Conservation (phyloP, 2,797 vertebrate genomes). For the Dallia pectoralis region DNA sequence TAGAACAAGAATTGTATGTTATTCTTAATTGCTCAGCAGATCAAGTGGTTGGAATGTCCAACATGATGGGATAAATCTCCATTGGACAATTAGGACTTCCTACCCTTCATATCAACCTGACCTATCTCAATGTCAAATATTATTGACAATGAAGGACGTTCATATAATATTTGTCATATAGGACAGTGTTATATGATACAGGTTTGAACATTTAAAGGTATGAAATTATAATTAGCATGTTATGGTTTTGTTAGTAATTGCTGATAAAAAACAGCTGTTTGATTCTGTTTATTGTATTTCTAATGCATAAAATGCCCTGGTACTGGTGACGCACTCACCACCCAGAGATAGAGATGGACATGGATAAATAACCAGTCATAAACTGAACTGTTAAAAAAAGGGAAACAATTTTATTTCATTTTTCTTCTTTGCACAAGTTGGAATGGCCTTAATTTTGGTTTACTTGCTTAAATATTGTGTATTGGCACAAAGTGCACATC, state of each 20-base stretch:
- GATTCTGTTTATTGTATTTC: conserved; percentile 54
- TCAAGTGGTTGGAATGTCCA: conserved; percentile 4
- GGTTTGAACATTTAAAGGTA: conserved; percentile 41
- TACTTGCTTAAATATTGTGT: conserved; percentile 77
- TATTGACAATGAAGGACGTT: conserved; percentile 26
- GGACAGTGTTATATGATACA: conserved; percentile 41
- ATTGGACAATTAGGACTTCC: conserved; percentile 3
- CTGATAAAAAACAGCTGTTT: conserved; percentile 30
- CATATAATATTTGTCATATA: conserved; percentile 43
- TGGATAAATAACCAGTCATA: conserved; percentile 44
- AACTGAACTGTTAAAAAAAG: conserved; percentile 65
- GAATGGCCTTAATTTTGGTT: conserved; percentile 91
- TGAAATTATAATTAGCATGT: conserved; percentile 69
- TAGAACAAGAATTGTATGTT: conserved; percentile 2
- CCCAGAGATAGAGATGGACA: conserved; percentile 37
- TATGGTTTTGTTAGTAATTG: conserved; percentile 61
- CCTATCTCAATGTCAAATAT: conserved; percentile 45
- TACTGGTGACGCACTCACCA: conserved; percentile 5
- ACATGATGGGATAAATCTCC: background rate
- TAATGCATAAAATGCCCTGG: conserved; percentile 45
- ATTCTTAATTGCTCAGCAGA: conserved; percentile 1
- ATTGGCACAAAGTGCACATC: conserved; percentile 83
- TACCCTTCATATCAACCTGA: conserved; percentile 19
- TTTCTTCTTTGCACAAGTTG: conserved; percentile 76
- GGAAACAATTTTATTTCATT: conserved; percentile 46